Evolutionary conservation across 2,797 vertebrate species (phyloP).

Genomic region (Poecilia wingei): DNA sequence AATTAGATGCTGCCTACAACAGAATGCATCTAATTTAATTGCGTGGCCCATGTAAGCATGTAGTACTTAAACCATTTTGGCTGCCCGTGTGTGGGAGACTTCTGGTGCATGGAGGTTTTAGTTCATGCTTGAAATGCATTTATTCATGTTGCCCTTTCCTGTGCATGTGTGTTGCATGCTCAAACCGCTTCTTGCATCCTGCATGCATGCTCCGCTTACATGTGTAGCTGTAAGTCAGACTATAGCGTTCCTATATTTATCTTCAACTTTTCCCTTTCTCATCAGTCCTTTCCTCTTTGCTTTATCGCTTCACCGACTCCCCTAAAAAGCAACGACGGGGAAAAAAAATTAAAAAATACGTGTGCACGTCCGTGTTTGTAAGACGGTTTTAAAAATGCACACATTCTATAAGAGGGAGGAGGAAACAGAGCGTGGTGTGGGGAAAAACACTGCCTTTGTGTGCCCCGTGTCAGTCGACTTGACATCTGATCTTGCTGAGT

Average conservation of each 20-base stretch:
- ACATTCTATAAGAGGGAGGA: constrained; percentile 72
- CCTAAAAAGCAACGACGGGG: constrained; percentile 11
- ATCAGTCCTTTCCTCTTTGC: not conserved
- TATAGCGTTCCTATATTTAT: constrained; percentile 21
- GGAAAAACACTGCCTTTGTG: constrained; percentile 69
- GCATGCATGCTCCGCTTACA: constrained; percentile 36
- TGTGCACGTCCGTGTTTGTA: constrained; percentile 19
- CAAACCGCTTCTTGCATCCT: constrained; percentile 41
- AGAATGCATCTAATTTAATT: constrained; percentile 62
- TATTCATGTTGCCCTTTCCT: constrained; percentile 58
- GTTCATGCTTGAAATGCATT: constrained; percentile 69
- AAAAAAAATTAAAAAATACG: not conserved
- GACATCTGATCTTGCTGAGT: constrained; percentile 79
- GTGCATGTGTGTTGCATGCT: constrained; percentile 12
- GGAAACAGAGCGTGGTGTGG: constrained; percentile 72
- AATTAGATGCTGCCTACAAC: constrained; percentile 48
- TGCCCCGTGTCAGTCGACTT: constrained; percentile 68
- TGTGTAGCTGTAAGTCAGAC: constrained; percentile 35
- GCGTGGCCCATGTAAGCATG: constrained; percentile 10
- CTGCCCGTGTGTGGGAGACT: constrained; percentile 38
- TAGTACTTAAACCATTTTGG: constrained; percentile 11
- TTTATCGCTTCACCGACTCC: constrained; percentile 1
- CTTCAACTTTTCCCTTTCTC: constrained; percentile 10
- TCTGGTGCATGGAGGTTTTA: constrained; percentile 48
- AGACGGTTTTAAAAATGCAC: constrained; percentile 67